A percentile compares a stretch with the other conserved stretches of the same genome.
phyloP scores from a whole-genome alignment of 2,888 invertebrate genomes.

The Drosophila kambysellisi region DNA sequence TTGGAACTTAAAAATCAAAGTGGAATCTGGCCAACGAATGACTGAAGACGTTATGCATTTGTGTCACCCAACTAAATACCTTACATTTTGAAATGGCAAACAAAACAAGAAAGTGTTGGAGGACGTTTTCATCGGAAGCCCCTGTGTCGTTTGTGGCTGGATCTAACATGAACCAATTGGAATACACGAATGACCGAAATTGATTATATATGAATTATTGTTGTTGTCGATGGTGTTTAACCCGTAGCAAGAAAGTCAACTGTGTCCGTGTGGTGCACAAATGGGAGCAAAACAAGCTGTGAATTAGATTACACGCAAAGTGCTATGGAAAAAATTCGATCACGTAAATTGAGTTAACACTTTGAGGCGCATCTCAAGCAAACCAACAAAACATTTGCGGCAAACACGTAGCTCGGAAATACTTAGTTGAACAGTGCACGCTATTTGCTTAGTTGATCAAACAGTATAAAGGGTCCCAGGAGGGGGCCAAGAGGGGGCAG shows the following conservation, averaged over 20 bases:
- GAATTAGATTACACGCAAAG: conserved; percentile 59
- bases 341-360: conserved; percentile 78
- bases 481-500: not conserved
- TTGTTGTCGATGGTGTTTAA: conserved; percentile 9
- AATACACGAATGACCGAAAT: conserved; percentile 16
- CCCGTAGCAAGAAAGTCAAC: not conserved
- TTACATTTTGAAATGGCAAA: no score
- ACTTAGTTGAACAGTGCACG: conserved; percentile 1
- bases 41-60: no score
- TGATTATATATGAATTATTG: conserved; percentile 7
- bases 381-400: conserved; percentile 48
- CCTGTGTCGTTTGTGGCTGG: not conserved
- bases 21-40: no score
- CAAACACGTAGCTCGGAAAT: conserved; percentile 40
- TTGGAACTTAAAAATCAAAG: no score
- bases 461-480: not conserved
- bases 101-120: no score
- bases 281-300: conserved; percentile 33
- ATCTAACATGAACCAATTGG: not conserved
- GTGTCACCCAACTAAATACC: no score
- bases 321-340: conserved; percentile 60
- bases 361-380: conserved; percentile 32
- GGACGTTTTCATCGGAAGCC: no score
- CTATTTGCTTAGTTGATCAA: not conserved
- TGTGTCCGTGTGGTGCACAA: not conserved